Percentiles rank a stretch among this genome's conserved stretches.
Conservation (phyloP, 2,797 vertebrate species). For the Fundulus diaphanus region DNA sequence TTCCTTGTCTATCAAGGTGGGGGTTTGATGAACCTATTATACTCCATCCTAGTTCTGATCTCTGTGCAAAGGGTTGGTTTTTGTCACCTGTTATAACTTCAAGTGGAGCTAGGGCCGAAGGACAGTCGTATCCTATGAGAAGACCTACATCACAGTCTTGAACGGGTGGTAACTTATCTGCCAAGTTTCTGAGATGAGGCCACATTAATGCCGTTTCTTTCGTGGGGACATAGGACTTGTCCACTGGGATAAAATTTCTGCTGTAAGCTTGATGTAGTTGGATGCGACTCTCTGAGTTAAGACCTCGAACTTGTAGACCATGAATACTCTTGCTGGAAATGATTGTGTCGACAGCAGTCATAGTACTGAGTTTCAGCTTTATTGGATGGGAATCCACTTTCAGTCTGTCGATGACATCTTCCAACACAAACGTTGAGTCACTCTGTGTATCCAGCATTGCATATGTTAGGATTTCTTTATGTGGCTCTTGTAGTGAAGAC, state of each 20-base stretch:
- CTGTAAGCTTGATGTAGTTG: slow-evolving; percentile 1
- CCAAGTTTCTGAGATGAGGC: slow-evolving; percentile 17
- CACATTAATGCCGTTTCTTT: slow-evolving; percentile 12
- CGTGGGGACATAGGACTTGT: neutral
- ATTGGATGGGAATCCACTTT: slow-evolving; percentile 23
- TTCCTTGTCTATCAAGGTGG: slow-evolving; percentile 32
- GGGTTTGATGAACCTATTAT: slow-evolving; percentile 37
- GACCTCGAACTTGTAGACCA: slow-evolving; percentile 4
- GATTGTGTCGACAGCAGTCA: slow-evolving; percentile 47
- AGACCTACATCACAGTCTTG: neutral
- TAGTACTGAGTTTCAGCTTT: slow-evolving; percentile 13
- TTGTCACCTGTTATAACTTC: too few relatives aligned
- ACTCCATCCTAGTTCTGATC: too few relatives aligned
- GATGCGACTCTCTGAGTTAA: neutral
- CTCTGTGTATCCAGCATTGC: slow-evolving; percentile 43
- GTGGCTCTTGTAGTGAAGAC: slow-evolving; percentile 13
- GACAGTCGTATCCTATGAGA: slow-evolving; percentile 12
- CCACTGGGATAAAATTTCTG: slow-evolving; percentile 6
- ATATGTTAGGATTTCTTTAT: slow-evolving; percentile 41
- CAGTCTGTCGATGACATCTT: slow-evolving; percentile 29
- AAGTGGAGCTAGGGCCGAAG: slow-evolving; percentile 5
- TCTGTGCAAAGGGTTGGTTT: too few relatives aligned
- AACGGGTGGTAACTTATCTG: neutral
- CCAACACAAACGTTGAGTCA: slow-evolving; percentile 44
- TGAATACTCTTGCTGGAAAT: slow-evolving; percentile 31